These are phyloP conservation scores for Camelus dromedarius DNA, from an alignment of 2,113 vertebrate species.

Conservation along the genomic window DNA sequence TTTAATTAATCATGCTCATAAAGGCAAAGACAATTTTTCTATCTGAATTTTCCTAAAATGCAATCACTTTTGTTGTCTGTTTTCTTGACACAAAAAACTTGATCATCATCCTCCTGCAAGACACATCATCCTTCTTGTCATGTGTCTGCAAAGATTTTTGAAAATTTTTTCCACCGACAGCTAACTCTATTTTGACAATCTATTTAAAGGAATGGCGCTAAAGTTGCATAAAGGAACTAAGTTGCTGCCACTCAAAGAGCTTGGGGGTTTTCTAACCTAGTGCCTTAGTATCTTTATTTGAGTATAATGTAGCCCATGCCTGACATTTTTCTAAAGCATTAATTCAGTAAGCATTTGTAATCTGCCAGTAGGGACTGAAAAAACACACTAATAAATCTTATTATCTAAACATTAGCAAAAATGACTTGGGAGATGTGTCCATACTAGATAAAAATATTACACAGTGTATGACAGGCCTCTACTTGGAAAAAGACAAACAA, in stretches of 20 bases:
- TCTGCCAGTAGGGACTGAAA: not conserved
- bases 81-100: not conserved
- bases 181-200: slow-evolving; percentile 18
- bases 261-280: slow-evolving; percentile 1
- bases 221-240: not conserved
- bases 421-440: not conserved
- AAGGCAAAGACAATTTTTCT: not conserved
- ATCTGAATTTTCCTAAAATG: not conserved
- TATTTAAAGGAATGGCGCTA: not conserved
- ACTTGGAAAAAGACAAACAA: not conserved
- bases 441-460: not conserved
- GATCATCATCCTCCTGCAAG: not conserved
- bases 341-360: slow-evolving; percentile 53
- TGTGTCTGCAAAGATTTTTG: not conserved
- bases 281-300: slow-evolving; percentile 41
- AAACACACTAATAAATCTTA: slow-evolving; percentile 41
- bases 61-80: not conserved
- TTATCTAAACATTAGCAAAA: slow-evolving; percentile 47
- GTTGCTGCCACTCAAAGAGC: not conserved
- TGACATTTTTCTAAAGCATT: slow-evolving; percentile 44
- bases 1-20: not conserved
- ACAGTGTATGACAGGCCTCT: not conserved
- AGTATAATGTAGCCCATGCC: not conserved
- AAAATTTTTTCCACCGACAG: not conserved
- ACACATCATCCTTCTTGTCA: slow-evolving; percentile 34